Evolutionary conservation across 2,888 invertebrate genomes (phyloP).

Genomic region (Drosophila prolongata): DNA sequence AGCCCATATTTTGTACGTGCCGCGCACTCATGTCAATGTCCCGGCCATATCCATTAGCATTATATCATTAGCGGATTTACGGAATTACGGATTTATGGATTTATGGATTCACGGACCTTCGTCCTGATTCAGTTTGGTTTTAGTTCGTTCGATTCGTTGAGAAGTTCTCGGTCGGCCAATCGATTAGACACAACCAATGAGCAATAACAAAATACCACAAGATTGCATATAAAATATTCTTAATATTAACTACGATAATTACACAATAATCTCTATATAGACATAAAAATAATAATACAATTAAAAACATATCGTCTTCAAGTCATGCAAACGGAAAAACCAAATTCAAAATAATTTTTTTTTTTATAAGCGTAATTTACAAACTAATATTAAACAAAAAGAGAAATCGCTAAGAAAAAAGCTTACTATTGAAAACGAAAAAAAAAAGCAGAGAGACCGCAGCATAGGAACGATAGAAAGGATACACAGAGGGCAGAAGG

Average conservation of each 20-base stretch:
- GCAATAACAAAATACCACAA: constrained; percentile 42
- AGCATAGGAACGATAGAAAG: constrained; percentile 14
- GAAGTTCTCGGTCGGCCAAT: constrained; percentile 54
- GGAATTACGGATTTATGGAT: constrained; percentile 6
- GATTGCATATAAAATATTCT: constrained; percentile 46
- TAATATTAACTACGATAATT: constrained; percentile 44
- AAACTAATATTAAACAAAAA: constrained; percentile 62
- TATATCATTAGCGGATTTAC: constrained; percentile 37
- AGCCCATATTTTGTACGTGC: constrained; percentile 21
- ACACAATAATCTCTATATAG: constrained; percentile 43
- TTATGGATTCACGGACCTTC: neutral
- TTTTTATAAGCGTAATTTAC: constrained; percentile 63
- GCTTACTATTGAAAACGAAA: constrained; percentile 55
- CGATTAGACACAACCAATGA: constrained; percentile 50
- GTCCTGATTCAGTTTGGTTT: constrained; percentile 30
- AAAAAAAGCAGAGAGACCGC: constrained; percentile 19
- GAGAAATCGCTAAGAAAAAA: constrained; percentile 49
- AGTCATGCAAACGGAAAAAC: constrained; percentile 66
- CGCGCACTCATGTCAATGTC: constrained; percentile 20
- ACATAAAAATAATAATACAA: constrained; percentile 45
- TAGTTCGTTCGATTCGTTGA: constrained; percentile 56
- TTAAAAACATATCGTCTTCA: constrained; percentile 77
- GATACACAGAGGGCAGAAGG: neutral
- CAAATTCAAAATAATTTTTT: constrained; percentile 45
- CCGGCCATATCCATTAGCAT: constrained; percentile 37